Evolutionary conservation across 2,797 vertebrate genomes (phyloP), one percentile per base, ranked within the genome.

Genomic region (Arrhamphus sclerolepis): DNA sequence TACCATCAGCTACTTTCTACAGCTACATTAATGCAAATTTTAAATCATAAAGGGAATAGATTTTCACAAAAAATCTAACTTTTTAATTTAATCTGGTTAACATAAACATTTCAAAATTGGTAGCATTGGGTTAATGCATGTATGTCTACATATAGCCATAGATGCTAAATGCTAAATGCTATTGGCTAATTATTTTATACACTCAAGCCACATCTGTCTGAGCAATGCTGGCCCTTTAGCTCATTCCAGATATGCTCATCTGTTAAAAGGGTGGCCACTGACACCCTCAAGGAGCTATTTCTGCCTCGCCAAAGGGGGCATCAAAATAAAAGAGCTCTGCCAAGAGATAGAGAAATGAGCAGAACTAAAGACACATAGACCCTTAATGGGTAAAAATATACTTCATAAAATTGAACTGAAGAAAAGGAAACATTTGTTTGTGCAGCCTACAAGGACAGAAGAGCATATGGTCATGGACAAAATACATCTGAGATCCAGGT

Each of bases 191-290:
- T 87, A 82, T 40, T n/a, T 54, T 50, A 87, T 84, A 86, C 47
- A 66, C 83, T 84, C 52, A 18, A 84, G 74, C 66, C 82, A 86
- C 86, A 89, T 90, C 82, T 88, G 85, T 83, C 66, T 60, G 73
- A 71, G 81, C 60, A 63, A 67, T 78, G 72, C 78, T 11, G 46
- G 81, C 73, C 81, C 78, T 70, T 76, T 69, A 81, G 83, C 84
- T 87, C 85, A 89, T 87, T 86, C 77, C 57, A 81, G 76, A 82
- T 86, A 83, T 40, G 62, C 83, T 91, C 88, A 89, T 90, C 86
- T 89, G 87, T 90, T 89, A 87, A 87, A 89, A 85, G 73, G 73
- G 77, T 81, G 85, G 71, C 29, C 56, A 87, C 75, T 81, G 77
- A 90, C 78, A 82, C 81, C 86, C 86, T 87, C 56, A 75, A 92